Evolutionary conservation across 1,140 invertebrate species (phyloP).

Genomic region (Drosophila pachea): DNA sequence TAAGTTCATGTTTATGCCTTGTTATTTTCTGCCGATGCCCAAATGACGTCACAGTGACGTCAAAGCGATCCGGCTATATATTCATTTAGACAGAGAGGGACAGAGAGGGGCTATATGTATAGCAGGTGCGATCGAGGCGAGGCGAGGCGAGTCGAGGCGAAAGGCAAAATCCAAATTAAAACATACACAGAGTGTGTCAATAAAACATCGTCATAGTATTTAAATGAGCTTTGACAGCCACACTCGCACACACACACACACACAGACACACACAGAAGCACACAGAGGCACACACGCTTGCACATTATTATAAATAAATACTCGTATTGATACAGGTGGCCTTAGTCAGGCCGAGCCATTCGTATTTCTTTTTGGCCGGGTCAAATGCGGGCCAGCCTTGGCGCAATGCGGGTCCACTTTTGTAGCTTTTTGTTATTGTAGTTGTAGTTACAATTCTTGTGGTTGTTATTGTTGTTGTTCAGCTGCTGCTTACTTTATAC

Average conservation of each 20-base stretch:
- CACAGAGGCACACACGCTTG: not conserved
- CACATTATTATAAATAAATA: slow-evolving; percentile 29
- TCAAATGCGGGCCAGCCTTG: slow-evolving; percentile 46
- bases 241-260: slow-evolving; percentile 17
- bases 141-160: slow-evolving; percentile 17
- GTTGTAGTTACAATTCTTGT: not conserved
- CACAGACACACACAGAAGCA: no score
- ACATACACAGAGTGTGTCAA: slow-evolving; percentile 70
- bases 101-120: not conserved
- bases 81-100: slow-evolving; percentile 64
- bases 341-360: slow-evolving; percentile 43
- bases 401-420: slow-evolving; percentile 39
- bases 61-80: slow-evolving; percentile 55
- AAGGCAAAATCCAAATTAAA: slow-evolving; percentile 75
- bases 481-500: slow-evolving; percentile 25
- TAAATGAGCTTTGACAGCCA: slow-evolving; percentile 72
- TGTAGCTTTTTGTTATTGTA: not conserved
- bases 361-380: slow-evolving; percentile 31
- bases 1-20: slow-evolving; percentile 73
- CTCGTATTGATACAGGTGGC: slow-evolving; percentile 66
- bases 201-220: slow-evolving; percentile 76
- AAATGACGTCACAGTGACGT: slow-evolving; percentile 74
- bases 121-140: not conserved
- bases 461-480: slow-evolving; percentile 3
- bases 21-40: slow-evolving; percentile 56